Evolutionary conservation across 1,140 invertebrate species (phyloP).

Genomic region (Pseudachorutes palmiensis): DNA sequence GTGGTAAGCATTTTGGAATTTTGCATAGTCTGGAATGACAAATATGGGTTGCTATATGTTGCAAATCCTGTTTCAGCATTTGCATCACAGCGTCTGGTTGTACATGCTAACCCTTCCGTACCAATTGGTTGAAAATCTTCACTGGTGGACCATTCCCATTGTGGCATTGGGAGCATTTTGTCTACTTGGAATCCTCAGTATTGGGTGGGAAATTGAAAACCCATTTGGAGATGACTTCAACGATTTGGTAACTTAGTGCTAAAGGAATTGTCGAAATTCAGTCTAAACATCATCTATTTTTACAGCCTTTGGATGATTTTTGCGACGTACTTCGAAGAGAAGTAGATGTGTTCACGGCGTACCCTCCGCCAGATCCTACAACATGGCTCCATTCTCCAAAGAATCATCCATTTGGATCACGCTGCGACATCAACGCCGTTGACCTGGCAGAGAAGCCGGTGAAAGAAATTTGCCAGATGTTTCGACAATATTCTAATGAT

Average conservation of each 20-base stretch:
- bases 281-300: not conserved
- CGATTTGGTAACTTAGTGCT: conserved; percentile 14
- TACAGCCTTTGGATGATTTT: conserved; percentile 17
- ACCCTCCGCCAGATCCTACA: not conserved
- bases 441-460: conserved; percentile 1
- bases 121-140: not conserved
- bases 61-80: conserved; percentile 6
- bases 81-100: conserved; percentile 22
- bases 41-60: not conserved
- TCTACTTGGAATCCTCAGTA: conserved; percentile 16
- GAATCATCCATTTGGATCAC: conserved; percentile 2
- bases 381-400: conserved; percentile 6
- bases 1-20: too few relatives aligned
- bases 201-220: conserved; percentile 21
- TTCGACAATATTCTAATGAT: not conserved
- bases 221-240: conserved; percentile 20
- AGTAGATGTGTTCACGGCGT: not conserved
- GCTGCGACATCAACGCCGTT: not conserved
- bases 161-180: not conserved
- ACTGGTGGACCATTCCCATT: conserved; percentile 13
- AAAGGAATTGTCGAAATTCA: not conserved
- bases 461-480: not conserved
- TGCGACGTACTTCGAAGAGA: conserved; percentile 12
- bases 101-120: conserved; percentile 10
- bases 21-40: too few relatives aligned